Base-by-base conservation (phyloP, 2,113 vertebrate genomes). In the Charina bottae region DNA sequence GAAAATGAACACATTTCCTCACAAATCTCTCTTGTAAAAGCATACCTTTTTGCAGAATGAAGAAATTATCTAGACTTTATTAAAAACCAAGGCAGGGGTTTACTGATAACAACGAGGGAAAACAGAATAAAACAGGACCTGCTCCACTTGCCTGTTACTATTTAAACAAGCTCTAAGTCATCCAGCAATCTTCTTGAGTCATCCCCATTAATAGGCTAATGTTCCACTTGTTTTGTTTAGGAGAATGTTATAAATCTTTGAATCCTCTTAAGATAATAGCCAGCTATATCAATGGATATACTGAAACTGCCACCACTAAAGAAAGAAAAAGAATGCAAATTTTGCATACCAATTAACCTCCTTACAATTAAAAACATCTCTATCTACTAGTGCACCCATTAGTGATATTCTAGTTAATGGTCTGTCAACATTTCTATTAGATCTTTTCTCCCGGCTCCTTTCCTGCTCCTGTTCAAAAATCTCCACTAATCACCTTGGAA, bases 361-460 rank as follows among this genome's bases (percentile, higher is more conserved):
- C 95, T 96, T 93, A 95, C 95, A 95, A 96, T 95, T 95, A 95
- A 97, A 97, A 96, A 95, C 92, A 95, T 94, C 90, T 93, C 92
- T 93, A 91, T 95, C 93, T 95, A 93, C 95, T 96, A 94, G 85
- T 93, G 83, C 87, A 92, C 60, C 95, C 93, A 97, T 96, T 95
- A 96, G 86, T 88, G 94, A 91, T 94, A 92, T 91, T 96, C 92
- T 89, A 95, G 92, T 96, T 96, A 96, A 97, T 95, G 64, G 92
- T 94, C 96, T 96, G 95, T 95, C 95, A 96, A 90, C 94, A 93
- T 95, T 96, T 97, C 94, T 94, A 96, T 96, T 96, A 96, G 87
- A 95, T 93, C 95, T 95, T 95, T 94, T 86, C 87, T 46, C 85
- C 55, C 28, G 58, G 15, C 13, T 46, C 37, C 59, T 28, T 15